Conservation (phyloP, 2,113 vertebrate genomes). For the Arizona elegans region DNA sequence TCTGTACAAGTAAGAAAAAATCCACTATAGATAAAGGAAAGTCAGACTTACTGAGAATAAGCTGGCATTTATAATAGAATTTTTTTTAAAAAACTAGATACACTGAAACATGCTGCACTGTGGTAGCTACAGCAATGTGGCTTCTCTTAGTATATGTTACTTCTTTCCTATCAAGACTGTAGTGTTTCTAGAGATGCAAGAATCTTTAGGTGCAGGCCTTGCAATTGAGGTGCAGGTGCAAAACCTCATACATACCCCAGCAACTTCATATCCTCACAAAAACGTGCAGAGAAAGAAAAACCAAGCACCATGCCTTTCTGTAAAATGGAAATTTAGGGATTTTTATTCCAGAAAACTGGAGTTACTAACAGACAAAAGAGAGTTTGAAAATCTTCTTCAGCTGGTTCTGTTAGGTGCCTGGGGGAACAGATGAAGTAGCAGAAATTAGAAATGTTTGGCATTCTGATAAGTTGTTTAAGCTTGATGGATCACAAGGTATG, state of each 20-base stretch:
- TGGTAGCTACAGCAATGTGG: neutral
- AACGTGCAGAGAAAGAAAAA: neutral
- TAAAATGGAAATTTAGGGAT: neutral
- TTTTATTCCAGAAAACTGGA: neutral
- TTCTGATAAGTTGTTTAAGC: neutral
- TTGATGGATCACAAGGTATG: neutral
- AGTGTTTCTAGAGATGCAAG: neutral
- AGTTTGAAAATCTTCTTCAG: neutral
- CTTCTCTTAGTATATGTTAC: neutral
- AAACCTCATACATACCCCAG: neutral
- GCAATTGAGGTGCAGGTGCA: neutral
- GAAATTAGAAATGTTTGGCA: neutral
- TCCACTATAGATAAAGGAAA: neutral
- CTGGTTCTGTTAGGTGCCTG: neutral
- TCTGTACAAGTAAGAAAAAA: neutral
- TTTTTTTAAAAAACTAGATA: neutral
- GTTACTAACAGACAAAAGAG: neutral
- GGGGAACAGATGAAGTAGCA: neutral
- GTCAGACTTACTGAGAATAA: neutral
- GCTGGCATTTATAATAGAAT: neutral
- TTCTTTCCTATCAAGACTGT: neutral
- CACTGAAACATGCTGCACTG: neutral
- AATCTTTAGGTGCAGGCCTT: neutral
- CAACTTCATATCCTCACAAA: neutral
- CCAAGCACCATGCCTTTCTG: neutral